Percentiles rank a stretch among this genome's conserved stretches.
Conservation (phyloP, 2,113 vertebrate genomes). For the Halichoeres trimaculatus region DNA sequence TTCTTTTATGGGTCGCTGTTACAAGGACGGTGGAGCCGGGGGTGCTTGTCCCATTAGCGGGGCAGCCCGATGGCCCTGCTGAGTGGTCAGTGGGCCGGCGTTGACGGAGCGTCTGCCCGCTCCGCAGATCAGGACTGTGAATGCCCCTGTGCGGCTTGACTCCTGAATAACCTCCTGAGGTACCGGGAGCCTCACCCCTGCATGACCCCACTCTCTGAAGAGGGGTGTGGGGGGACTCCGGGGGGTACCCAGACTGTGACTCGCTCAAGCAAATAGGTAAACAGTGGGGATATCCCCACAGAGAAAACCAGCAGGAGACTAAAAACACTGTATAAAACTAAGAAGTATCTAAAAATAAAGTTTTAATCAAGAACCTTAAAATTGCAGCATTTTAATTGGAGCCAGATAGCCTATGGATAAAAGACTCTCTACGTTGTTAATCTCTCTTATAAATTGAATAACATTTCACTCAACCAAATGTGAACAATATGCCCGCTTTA, state of each 20-base stretch:
- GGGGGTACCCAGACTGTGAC: constrained; percentile 76
- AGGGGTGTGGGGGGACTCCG: constrained; percentile 75
- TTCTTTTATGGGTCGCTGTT: constrained; percentile 82
- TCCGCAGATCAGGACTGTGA: constrained; percentile 80
- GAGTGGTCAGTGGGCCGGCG: constrained; percentile 78
- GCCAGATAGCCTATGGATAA: background rate
- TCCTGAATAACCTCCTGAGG: constrained; percentile 86
- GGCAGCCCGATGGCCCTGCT: constrained; percentile 59
- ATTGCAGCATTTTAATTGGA: background rate
- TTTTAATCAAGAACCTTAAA: background rate
- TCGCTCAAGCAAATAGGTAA: constrained; percentile 64
- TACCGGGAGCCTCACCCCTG: constrained; percentile 84
- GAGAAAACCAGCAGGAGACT: constrained; percentile 13
- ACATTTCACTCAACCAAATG: no score
- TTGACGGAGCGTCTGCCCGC: constrained; percentile 79
- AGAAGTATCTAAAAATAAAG: background rate
- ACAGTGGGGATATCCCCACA: constrained; percentile 46
- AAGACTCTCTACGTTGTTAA: background rate
- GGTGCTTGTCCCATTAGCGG: constrained; percentile 77
- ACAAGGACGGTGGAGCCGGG: constrained; percentile 75
- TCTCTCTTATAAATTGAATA: no score
- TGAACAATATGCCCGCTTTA: no score
- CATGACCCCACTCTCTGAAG: constrained; percentile 81
- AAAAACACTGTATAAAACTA: constrained; percentile 14
- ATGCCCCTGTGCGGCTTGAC: constrained; percentile 80